These are phyloP conservation scores for Mionectes macconnelli DNA, from an alignment of 2,113 vertebrate genomes.

Conservation along the genomic window DNA sequence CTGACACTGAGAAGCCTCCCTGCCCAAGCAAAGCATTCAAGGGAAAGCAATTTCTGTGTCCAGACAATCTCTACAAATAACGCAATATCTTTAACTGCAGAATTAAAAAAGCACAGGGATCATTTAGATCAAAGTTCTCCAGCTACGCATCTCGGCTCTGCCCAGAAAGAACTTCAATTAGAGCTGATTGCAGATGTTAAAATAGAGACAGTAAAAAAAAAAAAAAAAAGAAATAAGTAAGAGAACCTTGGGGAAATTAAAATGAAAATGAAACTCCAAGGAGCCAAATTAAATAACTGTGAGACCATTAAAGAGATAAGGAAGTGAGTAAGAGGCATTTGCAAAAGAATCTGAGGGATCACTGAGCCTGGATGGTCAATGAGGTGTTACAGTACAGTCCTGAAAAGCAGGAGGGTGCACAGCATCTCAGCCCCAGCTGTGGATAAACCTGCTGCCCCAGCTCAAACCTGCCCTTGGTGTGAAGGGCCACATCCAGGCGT, in stretches of 20 bases:
- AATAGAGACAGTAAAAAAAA: not conserved
- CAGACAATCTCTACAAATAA: not conserved
- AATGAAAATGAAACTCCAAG: conserved; percentile 42
- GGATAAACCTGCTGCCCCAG: not conserved
- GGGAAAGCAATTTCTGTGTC: not conserved
- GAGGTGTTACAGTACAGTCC: not conserved
- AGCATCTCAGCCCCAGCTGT: not conserved
- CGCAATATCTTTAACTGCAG: not conserved
- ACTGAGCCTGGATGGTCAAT: not conserved
- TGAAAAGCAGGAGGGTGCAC: accelerated
- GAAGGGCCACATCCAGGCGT: not conserved
- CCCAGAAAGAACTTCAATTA: not conserved
- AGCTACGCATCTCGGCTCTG: not conserved
- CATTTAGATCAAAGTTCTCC: not conserved
- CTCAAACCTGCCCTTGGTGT: not conserved
- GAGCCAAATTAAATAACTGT: conserved; percentile 56
- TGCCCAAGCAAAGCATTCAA: not conserved
- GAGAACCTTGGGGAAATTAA: conserved; percentile 61
- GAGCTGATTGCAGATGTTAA: not conserved
- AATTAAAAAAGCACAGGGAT: not conserved
- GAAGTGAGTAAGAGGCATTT: not conserved
- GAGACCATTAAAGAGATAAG: not conserved
- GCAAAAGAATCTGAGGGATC: not conserved
- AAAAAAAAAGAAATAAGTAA: not conserved
- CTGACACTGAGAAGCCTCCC: not conserved